Evolutionary conservation across 2,797 vertebrate species (phyloP), one percentile per base, ranked within the genome.

Genomic region (Sebastes matsubarae): DNA sequence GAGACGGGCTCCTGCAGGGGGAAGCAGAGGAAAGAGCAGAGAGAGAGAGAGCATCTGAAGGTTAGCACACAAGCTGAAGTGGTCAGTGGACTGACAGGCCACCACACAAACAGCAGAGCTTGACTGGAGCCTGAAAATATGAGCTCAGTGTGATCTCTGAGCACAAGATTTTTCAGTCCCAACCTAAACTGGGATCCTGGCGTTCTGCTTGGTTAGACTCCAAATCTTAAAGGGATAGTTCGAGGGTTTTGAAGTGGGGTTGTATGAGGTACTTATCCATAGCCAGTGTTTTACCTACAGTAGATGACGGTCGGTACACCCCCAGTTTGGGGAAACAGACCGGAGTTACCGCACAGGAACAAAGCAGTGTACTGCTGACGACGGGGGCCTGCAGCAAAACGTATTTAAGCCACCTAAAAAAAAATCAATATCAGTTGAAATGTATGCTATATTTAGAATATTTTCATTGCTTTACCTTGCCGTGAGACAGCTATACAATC

Each of bases 1-100:
- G 94, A 93, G 82, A 95, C 93, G 9, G 96, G 95, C 90, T 96
- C 96, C 96, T 96, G 94, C 82, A 93, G 88, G 80, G 89, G 84
- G 78, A 90, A 92, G 93, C 93, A 94, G 86, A 92, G 88, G 73
- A 87, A 88, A 94, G 77, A 85, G 79, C 75, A 92, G 73, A 91
- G 72, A 93, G 75, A 85, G 83, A 92, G 75, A 85, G 42, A 46
- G 83, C 76, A 82, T 63, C 58, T 38, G 66, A 75, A 68, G 81
- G 90, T 96, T 93, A 95, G 89, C 66, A 70, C 66, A 70, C 30
- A 58, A 81, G 82, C 85, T 60, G 70, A 69, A 65, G 10, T n/a
- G 46, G 34, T 27, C 54, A 18, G 20, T 14, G 55, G 68, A 68
- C 36, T 0, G 52, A 77, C 57, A 76, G 36, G 60, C 50, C 42